These are phyloP conservation scores for Radopholus similis DNA, from an alignment of 1,140 invertebrate species.

Conservation along the genomic window DNA sequence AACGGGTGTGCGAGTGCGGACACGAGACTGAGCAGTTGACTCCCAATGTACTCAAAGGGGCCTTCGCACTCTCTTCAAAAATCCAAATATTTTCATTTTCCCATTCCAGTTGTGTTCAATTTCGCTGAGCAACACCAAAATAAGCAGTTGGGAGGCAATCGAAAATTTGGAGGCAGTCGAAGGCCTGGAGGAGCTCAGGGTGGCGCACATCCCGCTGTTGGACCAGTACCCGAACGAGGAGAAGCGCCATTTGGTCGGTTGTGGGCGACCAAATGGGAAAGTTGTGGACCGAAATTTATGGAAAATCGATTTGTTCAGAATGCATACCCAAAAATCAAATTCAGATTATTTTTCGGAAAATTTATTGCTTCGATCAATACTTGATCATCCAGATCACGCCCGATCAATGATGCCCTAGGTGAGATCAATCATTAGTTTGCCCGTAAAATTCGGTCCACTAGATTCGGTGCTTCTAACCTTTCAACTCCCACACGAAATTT, in stretches of 20 bases:
- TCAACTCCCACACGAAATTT: too few species aligned
- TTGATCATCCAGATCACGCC: too few species aligned
- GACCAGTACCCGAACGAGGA: conserved; percentile 12
- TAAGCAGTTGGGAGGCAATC: conserved; percentile 20
- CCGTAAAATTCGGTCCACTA: too few species aligned
- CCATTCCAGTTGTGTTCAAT: neutral
- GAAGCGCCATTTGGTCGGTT: neutral
- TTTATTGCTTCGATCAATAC: too few species aligned
- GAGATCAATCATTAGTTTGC: too few species aligned
- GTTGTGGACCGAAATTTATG: neutral
- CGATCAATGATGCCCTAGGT: too few species aligned
- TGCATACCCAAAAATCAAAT: too few species aligned
- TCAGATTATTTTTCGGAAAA: too few species aligned
- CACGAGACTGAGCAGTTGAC: neutral
- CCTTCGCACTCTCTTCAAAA: conserved; percentile 7
- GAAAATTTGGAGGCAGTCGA: conserved; percentile 17
- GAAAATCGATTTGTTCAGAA: too few species aligned
- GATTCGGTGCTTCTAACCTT: too few species aligned
- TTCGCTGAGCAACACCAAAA: conserved; percentile 10
- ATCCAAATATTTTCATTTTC: neutral
- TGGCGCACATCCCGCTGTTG: conserved; percentile 14
- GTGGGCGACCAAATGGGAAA: neutral
- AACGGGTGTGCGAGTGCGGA: neutral
- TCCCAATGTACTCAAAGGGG: neutral
- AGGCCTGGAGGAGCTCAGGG: conserved; percentile 18